Conservation (phyloP, 2,113 vertebrate genomes). For the Chlorocebus sabaeus region DNA sequence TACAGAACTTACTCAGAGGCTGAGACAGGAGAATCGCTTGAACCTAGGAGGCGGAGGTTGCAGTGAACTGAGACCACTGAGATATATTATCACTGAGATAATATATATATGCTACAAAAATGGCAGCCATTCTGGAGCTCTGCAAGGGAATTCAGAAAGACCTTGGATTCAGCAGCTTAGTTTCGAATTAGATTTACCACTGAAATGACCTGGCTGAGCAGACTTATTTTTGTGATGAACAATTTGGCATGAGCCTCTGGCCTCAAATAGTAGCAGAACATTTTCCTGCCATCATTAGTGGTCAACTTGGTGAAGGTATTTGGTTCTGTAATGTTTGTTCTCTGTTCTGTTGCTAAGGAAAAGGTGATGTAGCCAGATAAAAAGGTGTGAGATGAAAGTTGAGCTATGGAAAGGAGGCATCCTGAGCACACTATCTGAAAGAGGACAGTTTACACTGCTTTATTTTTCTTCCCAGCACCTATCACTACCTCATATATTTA, state of each 20-base stretch:
- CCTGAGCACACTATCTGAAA: not conserved
- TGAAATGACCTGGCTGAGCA: not conserved
- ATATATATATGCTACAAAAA: not conserved
- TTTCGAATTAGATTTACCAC: not conserved
- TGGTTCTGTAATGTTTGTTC: slow-evolving; percentile 42
- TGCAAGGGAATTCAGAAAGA: not conserved
- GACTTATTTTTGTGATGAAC: slow-evolving; percentile 28
- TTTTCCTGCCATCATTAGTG: slow-evolving; percentile 19
- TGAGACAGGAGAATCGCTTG: no score
- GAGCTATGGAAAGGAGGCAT: not conserved
- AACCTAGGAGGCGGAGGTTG: no score
- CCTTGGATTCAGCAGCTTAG: not conserved
- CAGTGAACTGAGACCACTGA: no score
- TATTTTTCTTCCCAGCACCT: not conserved
- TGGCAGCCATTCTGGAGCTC: not conserved
- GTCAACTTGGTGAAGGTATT: slow-evolving; percentile 41
- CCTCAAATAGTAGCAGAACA: slow-evolving; percentile 33
- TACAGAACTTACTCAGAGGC: no score
- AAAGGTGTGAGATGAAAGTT: not conserved
- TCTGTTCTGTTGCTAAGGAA: slow-evolving; percentile 61
- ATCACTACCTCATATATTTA: not conserved
- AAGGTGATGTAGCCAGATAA: slow-evolving; percentile 38
- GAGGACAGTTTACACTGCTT: not conserved
- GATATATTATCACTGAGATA: no score
- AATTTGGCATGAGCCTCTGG: slow-evolving; percentile 26